Evolutionary conservation across 2,113 vertebrate genomes (phyloP).

Genomic region (Erpornis zantholeuca): DNA sequence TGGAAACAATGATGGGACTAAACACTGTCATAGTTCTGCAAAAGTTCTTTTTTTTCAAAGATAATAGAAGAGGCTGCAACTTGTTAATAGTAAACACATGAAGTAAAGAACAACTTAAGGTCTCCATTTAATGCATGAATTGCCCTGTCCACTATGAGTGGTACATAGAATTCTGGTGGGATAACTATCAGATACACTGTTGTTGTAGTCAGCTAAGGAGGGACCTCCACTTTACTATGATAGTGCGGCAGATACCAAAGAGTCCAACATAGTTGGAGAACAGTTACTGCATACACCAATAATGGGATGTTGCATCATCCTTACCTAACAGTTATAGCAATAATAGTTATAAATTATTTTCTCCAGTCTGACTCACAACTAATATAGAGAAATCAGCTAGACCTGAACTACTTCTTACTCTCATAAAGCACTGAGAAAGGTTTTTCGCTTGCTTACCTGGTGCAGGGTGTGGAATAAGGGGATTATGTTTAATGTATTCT

Average conservation of each 20-base stretch:
- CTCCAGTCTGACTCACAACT: not conserved
- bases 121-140: not conserved
- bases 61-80: not conserved
- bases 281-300: not conserved
- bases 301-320: not conserved
- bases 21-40: not conserved
- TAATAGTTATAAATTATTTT: not conserved
- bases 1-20: not conserved
- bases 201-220: not conserved
- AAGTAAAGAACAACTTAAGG: not conserved
- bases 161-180: not conserved
- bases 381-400: not conserved
- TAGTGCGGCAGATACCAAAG: not conserved
- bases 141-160: not conserved
- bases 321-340: too few relatives aligned
- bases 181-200: not conserved
- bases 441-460: not conserved
- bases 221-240: not conserved
- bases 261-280: not conserved
- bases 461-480: rapidly evolving
- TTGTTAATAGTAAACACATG: not conserved
- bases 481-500: not conserved
- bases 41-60: not conserved
- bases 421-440: not conserved
- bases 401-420: not conserved